Evolutionary conservation across 2,797 vertebrate genomes (phyloP).

Genomic region (Aphelocoma californica): DNA sequence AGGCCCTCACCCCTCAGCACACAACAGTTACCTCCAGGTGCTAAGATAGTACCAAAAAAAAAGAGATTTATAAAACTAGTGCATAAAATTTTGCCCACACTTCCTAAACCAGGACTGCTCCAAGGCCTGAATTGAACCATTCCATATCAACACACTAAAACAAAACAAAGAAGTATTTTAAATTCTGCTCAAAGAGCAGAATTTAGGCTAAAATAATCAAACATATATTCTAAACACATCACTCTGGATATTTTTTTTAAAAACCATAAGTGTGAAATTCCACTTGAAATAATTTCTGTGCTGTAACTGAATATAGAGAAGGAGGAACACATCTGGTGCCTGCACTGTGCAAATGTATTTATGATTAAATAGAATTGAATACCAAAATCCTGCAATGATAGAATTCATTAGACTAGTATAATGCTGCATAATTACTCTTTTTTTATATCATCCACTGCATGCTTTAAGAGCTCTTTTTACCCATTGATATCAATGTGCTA

Average conservation of each 20-base stretch:
- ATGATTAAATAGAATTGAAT: constrained; percentile 46
- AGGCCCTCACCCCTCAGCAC: background rate
- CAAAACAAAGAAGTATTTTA: background rate
- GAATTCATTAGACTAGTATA: constrained; percentile 52
- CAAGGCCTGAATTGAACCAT: background rate
- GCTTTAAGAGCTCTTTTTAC: constrained; percentile 28
- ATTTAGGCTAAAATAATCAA: background rate
- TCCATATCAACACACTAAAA: background rate
- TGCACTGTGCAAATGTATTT: constrained; percentile 25
- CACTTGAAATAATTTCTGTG: constrained; percentile 15
- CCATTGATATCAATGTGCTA: background rate
- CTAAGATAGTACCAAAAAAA: background rate
- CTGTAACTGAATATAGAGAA: constrained; percentile 13
- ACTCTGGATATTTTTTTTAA: background rate
- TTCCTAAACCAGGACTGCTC: background rate
- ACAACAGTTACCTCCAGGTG: background rate
- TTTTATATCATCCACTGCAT: background rate
- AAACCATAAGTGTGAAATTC: background rate
- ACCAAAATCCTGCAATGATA: constrained; percentile 45
- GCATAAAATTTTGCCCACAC: background rate
- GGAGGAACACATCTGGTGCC: constrained; percentile 58
- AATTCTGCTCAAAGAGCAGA: background rate
- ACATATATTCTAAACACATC: constrained; percentile 1
- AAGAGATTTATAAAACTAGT: background rate
- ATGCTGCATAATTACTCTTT: constrained; percentile 48